These are phyloP conservation scores for Pituophis catenifer DNA, from an alignment of 2,113 vertebrate species.

Conservation along the genomic window DNA sequence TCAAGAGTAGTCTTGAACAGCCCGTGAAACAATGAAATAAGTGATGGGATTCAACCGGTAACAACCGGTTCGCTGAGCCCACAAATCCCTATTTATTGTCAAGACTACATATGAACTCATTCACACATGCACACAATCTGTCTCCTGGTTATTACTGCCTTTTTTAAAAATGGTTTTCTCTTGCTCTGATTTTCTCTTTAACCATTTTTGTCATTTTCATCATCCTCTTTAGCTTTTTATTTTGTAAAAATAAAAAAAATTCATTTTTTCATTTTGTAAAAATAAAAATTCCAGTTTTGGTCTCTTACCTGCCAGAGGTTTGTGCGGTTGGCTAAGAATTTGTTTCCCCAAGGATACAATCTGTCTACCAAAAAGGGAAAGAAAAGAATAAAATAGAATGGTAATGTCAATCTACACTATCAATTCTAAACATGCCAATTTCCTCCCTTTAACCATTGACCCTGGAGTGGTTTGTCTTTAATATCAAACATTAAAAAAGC, in stretches of 20 bases:
- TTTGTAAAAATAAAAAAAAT: not conserved
- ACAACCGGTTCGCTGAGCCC: too few relatives aligned
- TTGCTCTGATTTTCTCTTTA: not conserved
- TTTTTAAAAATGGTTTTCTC: not conserved
- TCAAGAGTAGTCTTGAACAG: not conserved
- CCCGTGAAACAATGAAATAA: not conserved
- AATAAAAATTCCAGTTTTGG: not conserved
- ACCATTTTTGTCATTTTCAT: not conserved
- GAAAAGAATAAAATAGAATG: not conserved
- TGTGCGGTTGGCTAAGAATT: constrained; percentile 85
- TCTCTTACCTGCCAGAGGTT: constrained; percentile 93
- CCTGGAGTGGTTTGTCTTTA: not conserved
- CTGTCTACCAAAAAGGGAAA: constrained; percentile 72
- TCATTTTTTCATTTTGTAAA: not conserved
- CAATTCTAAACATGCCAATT: not conserved
- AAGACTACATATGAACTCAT: not conserved
- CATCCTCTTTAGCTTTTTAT: not conserved
- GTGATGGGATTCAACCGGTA: too few relatives aligned
- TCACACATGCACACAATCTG: not conserved
- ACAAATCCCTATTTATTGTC: not conserved
- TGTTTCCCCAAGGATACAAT: constrained; percentile 92
- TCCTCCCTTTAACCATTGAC: not conserved
- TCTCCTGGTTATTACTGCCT: not conserved
- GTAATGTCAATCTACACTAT: not conserved
- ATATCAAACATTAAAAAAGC: not conserved